These are phyloP conservation scores for Pholis gunnellus DNA, from an alignment of 2,113 vertebrate genomes.

Conservation along the genomic window DNA sequence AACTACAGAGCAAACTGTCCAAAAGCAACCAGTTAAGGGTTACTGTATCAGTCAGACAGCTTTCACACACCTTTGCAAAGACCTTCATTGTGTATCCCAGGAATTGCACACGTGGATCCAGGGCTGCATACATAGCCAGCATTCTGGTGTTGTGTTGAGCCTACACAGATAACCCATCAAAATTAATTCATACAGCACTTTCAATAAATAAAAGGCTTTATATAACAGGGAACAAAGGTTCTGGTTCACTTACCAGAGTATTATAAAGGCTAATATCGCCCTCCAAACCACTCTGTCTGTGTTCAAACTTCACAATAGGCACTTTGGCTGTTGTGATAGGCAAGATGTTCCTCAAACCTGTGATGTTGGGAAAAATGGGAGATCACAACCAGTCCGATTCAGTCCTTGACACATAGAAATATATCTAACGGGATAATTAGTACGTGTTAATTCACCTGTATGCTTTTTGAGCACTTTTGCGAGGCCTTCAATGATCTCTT, in stretches of 20 bases:
- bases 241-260: slow-evolving; percentile 89
- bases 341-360: slow-evolving; percentile 98
- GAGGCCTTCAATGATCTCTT: slow-evolving; percentile 98
- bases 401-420: not conserved
- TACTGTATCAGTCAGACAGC: not conserved
- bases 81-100: slow-evolving; percentile 99
- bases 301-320: slow-evolving; percentile 99
- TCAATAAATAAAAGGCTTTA: not conserved
- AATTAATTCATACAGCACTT: not conserved
- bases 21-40: not conserved
- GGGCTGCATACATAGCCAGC: slow-evolving; percentile 95
- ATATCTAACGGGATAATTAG: not conserved
- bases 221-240: not conserved
- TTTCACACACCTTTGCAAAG: slow-evolving; percentile 91
- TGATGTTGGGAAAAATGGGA: slow-evolving; percentile 6
- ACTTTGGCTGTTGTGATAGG: slow-evolving; percentile 99
- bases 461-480: slow-evolving; percentile 98
- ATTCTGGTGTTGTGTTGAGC: slow-evolving; percentile 98
- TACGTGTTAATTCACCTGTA: slow-evolving; percentile 84
- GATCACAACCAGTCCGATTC: not conserved
- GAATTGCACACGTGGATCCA: slow-evolving; percentile 95
- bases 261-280: slow-evolving; percentile 99
- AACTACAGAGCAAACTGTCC: not conserved
- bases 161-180: slow-evolving; percentile 68
- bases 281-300: slow-evolving; percentile 93